Evolutionary conservation across 2,888 invertebrate species (phyloP).

Genomic region (Lordiphosa andalusiaca): DNA sequence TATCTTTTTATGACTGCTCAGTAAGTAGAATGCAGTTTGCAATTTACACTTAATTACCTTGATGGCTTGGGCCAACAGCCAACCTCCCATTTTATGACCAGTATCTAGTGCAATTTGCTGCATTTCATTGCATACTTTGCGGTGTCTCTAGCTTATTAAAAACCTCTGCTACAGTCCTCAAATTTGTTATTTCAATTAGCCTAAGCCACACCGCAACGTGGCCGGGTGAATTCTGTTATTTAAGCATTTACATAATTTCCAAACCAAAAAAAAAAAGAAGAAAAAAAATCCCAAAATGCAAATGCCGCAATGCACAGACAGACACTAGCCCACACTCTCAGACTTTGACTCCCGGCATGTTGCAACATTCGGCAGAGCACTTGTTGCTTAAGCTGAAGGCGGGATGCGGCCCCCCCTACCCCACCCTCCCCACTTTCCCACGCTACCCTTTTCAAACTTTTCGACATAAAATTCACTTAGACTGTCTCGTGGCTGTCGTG

Average conservation of each 20-base stretch:
- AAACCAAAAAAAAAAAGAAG: conserved; percentile 17
- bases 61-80: conserved; percentile 18
- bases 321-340: conserved; percentile 6
- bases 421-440: neutral
- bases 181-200: conserved; percentile 62
- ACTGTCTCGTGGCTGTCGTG: conserved; percentile 68
- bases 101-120: conserved; percentile 21
- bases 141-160: conserved; percentile 22
- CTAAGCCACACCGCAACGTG: conserved; percentile 43
- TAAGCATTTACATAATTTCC: conserved; percentile 64
- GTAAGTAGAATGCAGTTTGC: conserved; percentile 35
- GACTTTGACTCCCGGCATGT: conserved; percentile 42
- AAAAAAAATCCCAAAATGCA: conserved; percentile 55
- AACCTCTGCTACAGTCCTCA: conserved; percentile 23
- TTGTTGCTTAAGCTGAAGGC: conserved; percentile 52
- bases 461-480: conserved; percentile 72
- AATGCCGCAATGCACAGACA: conserved; percentile 34
- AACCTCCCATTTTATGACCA: conserved; percentile 17
- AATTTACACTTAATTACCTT: conserved; percentile 42
- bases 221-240: conserved; percentile 45
- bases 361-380: conserved; percentile 58
- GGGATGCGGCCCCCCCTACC: neutral
- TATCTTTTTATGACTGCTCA: conserved; percentile 43
- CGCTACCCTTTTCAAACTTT: conserved; percentile 65
- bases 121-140: conserved; percentile 21